phyloP scores from a whole-genome alignment of 2,797 vertebrate species.

The Selene dorsalis region DNA sequence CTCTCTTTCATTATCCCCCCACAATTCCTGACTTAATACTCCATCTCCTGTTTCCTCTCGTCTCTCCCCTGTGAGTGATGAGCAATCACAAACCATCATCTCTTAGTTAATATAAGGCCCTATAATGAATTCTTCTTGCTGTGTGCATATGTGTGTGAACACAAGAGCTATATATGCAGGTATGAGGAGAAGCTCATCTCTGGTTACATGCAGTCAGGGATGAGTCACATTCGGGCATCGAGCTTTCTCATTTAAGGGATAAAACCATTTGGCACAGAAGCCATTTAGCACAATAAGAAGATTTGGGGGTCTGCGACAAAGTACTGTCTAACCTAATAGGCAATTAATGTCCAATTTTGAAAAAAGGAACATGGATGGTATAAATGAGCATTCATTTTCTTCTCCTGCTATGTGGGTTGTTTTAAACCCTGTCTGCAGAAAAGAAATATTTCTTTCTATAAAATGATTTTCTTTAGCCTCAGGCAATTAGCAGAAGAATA shows the following conservation, averaged over 20 bases:
- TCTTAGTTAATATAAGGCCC: conserved; percentile 49
- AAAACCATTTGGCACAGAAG: conserved; percentile 49
- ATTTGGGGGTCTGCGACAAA: conserved; percentile 58
- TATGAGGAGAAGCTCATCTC: conserved; percentile 16
- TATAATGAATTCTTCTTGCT: conserved; percentile 18
- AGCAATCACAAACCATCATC: conserved; percentile 44
- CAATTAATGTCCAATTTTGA: conserved; percentile 59
- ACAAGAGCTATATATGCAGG: background rate
- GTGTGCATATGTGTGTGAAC: background rate
- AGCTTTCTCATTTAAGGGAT: conserved; percentile 38
- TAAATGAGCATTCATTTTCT: conserved; percentile 47
- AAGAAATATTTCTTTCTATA: conserved; percentile 28
- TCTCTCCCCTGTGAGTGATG: conserved; percentile 38
- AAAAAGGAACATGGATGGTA: conserved; percentile 35
- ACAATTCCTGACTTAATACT: conserved; percentile 4
- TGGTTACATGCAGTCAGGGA: conserved; percentile 10
- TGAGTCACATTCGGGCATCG: conserved; percentile 26
- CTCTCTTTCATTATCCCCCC: conserved; percentile 14
- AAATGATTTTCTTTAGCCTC: conserved; percentile 35
- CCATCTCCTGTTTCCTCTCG: background rate
- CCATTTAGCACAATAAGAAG: conserved; percentile 49
- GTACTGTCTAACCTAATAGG: conserved; percentile 51
- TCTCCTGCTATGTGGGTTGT: conserved; percentile 22
- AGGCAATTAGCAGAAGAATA: conserved; percentile 7
- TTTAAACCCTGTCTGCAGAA: conserved; percentile 37